phyloP scores from a whole-genome alignment of 2,113 vertebrate species.

The Elaphurus davidianus region DNA sequence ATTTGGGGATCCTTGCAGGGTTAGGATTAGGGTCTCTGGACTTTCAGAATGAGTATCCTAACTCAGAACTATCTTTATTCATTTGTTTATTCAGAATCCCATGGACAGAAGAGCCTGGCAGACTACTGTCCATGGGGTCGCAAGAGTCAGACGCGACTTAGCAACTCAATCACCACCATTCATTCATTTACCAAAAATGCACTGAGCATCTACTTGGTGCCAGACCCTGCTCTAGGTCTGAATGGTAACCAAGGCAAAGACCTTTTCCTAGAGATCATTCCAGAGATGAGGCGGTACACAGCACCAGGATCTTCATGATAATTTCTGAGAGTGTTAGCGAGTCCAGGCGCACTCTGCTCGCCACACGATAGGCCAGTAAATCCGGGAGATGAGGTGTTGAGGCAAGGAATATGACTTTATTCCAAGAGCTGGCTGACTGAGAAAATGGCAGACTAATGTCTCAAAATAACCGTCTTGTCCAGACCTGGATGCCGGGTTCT shows the following conservation, averaged over 20 bases:
- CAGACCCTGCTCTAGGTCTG: not conserved
- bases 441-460: not conserved
- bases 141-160: fast-evolving
- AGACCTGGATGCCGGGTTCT: not conserved
- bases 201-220: no score
- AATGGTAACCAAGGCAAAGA: not conserved
- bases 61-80: not conserved
- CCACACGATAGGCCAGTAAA: not conserved
- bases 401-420: not conserved
- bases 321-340: not conserved
- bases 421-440: not conserved
- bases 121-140: not conserved
- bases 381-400: not conserved
- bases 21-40: not conserved
- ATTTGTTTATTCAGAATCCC: not conserved
- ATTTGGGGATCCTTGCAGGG: not conserved
- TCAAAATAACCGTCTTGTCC: not conserved
- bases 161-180: not conserved
- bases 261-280: not conserved
- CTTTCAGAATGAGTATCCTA: not conserved
- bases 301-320: fast-evolving
- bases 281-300: fast-evolving
- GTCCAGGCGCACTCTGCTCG: not conserved
- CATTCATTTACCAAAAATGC: not conserved
- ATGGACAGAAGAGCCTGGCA: not conserved